Base-by-base conservation (phyloP, 2,888 invertebrate genomes). In the Lordiphosa fenestrarum region DNA sequence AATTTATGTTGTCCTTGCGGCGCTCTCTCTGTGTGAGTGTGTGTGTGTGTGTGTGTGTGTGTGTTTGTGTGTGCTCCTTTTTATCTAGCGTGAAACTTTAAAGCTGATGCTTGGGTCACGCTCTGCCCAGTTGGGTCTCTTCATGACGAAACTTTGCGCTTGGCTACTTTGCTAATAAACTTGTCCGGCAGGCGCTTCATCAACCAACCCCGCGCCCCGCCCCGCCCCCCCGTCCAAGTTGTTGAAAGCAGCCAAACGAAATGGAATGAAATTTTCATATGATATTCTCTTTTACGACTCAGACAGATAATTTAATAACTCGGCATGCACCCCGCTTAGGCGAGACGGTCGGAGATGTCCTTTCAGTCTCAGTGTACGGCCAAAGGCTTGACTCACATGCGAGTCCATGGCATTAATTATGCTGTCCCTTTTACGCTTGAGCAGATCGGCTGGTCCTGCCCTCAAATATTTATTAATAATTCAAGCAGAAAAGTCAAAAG, bases 1-100 rank as follows among this genome's bases (percentile, higher is more conserved):
- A 85, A 85, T 85, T 85, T 85, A 85, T 84, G 84, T 82, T 77
- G 81, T 83, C 69, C 83, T 84, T 80, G 75, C 69, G 75, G 77
- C 80, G 66, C 69, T 77, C 35, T 41, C 49, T 12, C 12, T 47
- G 7, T 30, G 12, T 21, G 25, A 30, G 12, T 10, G 10, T 25
- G 36, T 37, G 35, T 33, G 13, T 46, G 21, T 5, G 33, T 40
- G 25, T 51, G 33, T 35, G 15, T 15, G 15, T 15, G 15, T 15
- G 35, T 53, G 36, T 64, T 53, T 50, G 36, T 46, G 38, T 61
- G 61, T 67, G 49, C 57, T 38, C 47, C 56, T 75, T 77, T 72
- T 75, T 81, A 78, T 75, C 75, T 75, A 71, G 81, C 77, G 66
- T 77, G 53, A 73, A 77, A 77, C 69, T 81, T 81, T 78, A 77